Evolutionary conservation across 2,888 invertebrate genomes (phyloP).

Genomic region (Tortricodes alternella): DNA sequence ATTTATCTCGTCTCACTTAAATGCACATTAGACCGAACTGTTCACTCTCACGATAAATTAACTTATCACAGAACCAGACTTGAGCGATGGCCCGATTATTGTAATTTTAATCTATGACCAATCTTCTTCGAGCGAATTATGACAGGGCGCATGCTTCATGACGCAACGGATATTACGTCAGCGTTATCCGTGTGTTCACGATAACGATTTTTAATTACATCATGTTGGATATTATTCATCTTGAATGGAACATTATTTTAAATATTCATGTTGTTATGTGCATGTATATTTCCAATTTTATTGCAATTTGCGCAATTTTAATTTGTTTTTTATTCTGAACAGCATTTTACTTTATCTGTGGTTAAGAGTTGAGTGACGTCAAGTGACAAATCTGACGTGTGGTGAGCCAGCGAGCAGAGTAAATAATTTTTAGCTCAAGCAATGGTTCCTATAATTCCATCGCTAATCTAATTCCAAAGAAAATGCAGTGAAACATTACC

Average conservation of each 20-base stretch:
- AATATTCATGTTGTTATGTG: neutral
- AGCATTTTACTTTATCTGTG: neutral
- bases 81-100: conserved; percentile 75
- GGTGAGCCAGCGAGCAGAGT: neutral
- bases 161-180: conserved; percentile 86
- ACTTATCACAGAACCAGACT: conserved; percentile 79
- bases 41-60: conserved; percentile 75
- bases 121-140: conserved; percentile 77
- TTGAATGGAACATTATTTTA: neutral
- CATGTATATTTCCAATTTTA: no score
- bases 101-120: conserved; percentile 66
- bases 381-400: neutral
- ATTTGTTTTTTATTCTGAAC: neutral
- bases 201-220: neutral
- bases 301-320: neutral
- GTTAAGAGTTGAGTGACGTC: neutral
- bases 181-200: conserved; percentile 44
- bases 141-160: conserved; percentile 85
- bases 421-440: conserved; percentile 14
- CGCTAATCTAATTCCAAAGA: conserved; percentile 25
- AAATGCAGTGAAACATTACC: conserved; percentile 21
- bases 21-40: conserved; percentile 75
- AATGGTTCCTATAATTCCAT: neutral
- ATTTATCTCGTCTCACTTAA: conserved; percentile 70
- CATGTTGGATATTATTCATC: neutral